Evolutionary conservation across 37 sponge, comb jelly and placozoan species (phyloP), one percentile per base, ranked within the genome.

Genomic region (Amphimedon queenslandica): DNA sequence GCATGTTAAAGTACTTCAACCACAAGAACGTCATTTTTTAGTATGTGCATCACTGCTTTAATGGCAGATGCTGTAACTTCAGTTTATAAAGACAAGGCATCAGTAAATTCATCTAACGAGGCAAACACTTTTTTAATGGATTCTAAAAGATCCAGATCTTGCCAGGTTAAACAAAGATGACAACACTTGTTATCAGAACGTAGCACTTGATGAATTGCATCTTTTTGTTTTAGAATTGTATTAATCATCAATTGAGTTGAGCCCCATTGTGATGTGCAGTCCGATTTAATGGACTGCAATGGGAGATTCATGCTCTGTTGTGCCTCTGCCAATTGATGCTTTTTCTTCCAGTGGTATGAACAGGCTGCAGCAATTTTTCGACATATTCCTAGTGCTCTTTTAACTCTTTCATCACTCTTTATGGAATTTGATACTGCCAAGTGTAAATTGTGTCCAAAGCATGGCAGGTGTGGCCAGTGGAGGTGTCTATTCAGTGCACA

Each of bases 381-480:
- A 1, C 56, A 61, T 20, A 58, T 23, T 11, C 70, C 63, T 37
- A 79, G 41, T 20, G 79, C 71, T 63, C 71, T 2, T 29, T 27
- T 3, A n/a, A 33, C 4, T 63, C 71, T 27, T 1, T 1, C 2
- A 5, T 79, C 79, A 70, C 58, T 47, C 32, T 79, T 57, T 16
- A 70, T 36, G 3, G 71, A 24, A n/a, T 79, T 79, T 10, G 1
- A 37, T 16, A 79, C 71, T 27, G 79, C 79, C 57, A 79, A 64
- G 35, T 79, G 35, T 3, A 79, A 41, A 58, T 79, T 79, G 63
- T 79, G 79, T 23, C 79, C 79, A 58, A 79, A 79, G 36, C 70
- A 79, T 57, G 75, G 53, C 42, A 79, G 32, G 2, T 35, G 29
- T 0, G 1, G 2, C 79, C 79, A 79, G 10, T 25, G 51, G 4